A percentile compares a stretch with the other conserved stretches of the same genome.
Evolutionary conservation across 2,113 vertebrate species (phyloP).

Genomic region (Plecotus auritus): DNA sequence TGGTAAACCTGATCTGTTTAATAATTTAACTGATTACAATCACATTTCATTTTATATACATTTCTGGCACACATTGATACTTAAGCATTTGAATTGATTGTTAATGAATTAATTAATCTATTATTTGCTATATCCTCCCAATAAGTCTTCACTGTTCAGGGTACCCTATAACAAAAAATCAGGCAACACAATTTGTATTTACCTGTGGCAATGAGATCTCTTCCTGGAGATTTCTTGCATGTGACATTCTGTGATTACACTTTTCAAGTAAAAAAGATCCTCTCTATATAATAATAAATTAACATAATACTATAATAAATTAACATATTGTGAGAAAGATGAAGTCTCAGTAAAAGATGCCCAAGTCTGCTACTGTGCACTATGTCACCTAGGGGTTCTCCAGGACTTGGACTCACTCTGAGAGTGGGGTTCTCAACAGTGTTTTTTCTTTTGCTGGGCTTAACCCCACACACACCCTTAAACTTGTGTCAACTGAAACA

Average conservation of each 20-base stretch:
- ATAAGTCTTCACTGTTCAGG: neutral
- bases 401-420: neutral
- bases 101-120: neutral
- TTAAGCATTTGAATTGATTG: neutral
- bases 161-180: neutral
- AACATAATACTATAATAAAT: neutral
- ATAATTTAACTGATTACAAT: neutral
- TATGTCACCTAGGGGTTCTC: neutral
- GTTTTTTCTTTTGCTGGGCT: neutral
- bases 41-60: neutral
- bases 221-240: neutral
- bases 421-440: neutral
- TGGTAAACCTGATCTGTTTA: neutral
- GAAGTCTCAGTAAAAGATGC: neutral
- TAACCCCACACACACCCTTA: neutral
- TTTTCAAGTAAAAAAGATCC: neutral
- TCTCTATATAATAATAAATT: neutral
- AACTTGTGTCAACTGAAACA: slow-evolving; percentile 63
- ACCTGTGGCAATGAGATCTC: neutral
- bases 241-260: neutral
- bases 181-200: neutral
- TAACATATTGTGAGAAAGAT: neutral
- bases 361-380: neutral
- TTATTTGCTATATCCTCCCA: neutral
- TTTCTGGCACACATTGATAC: neutral